A percentile compares a stretch with the other conserved stretches of the same genome.
Evolutionary conservation across 2,113 vertebrate species (phyloP).

Genomic region (Peucedramus taeniatus): DNA sequence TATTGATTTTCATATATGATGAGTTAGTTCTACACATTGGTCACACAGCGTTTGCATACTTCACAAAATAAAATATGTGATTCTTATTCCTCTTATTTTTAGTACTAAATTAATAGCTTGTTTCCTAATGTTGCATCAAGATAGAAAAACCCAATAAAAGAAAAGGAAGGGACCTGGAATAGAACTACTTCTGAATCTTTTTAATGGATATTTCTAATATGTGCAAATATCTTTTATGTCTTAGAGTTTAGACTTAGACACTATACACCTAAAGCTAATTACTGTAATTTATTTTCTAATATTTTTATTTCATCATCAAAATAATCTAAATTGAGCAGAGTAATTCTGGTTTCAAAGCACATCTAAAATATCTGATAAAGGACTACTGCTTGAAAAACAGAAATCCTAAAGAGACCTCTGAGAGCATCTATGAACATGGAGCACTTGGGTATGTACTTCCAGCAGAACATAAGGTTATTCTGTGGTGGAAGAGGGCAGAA

Average conservation of each 20-base stretch:
- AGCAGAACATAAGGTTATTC: background rate
- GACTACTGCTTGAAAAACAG: background rate
- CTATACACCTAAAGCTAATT: background rate
- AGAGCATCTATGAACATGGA: background rate
- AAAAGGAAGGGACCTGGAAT: background rate
- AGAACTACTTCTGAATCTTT: background rate
- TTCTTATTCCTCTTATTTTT: constrained; percentile 40
- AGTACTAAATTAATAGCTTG: constrained; percentile 18
- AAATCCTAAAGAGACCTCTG: background rate
- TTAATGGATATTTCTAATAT: background rate
- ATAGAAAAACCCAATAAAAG: background rate
- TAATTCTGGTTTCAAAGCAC: background rate
- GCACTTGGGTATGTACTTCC: background rate
- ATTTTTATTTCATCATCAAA: background rate
- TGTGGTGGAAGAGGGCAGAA: background rate
- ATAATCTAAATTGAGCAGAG: background rate
- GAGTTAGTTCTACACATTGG: background rate
- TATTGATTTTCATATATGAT: background rate
- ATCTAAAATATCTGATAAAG: background rate
- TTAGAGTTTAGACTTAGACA: background rate
- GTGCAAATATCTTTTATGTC: background rate
- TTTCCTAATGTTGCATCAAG: constrained; percentile 37
- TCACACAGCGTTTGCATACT: background rate
- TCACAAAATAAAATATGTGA: background rate
- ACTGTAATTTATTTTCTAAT: background rate